Evolutionary conservation across 2,797 vertebrate genomes (phyloP), one percentile per base, ranked within the genome.

Genomic region (Molossus molossus): DNA sequence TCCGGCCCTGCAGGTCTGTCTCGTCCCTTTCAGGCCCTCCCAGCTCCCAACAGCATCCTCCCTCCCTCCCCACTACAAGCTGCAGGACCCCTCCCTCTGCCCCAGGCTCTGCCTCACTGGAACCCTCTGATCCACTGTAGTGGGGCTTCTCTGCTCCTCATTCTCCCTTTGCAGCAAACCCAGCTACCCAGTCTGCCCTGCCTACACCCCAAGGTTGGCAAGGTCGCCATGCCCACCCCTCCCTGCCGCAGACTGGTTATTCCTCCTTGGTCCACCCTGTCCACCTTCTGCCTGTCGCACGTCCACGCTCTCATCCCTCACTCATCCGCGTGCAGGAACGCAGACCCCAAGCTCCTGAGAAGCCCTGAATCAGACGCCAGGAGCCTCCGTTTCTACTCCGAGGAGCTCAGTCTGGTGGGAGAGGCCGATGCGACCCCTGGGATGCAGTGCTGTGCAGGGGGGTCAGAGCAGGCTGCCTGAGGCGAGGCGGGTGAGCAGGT

Each of bases 1-100:
- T 97, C 97, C 95, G 65, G 96, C 95, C 92, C 50, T 96, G 94
- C 97, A 95, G 93, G 96, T 98, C 93, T 91, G 95, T 96, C 96
- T 81, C 0, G 94, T 91, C 94, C 90, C 29, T 62, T 65, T 25
- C 5, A 2, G 91, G 45, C 72, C 87, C 96, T 97, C 89, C 96
- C 83, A 73, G 87, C 62, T 92, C 37, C 82, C 72, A 53, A 48
- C 29, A 77, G 90, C 89, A 48, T 64, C 90, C 75, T 89, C 84
- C 33, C 60, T 64, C 13, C 27, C 15, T 5, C n/a, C 76, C 53
- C 3, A 0, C 64, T 76, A 5, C 75, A 25, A 21, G 58, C 80
- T 70, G 10, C 0, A 29, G 67, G 96, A 95, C 50, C 91, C 37
- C 79, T 82, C 90, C 40, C 50, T 82, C 48, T 45, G 76, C 33